Conservation (phyloP, 2,888 invertebrate genomes). For the Biston betularia region DNA sequence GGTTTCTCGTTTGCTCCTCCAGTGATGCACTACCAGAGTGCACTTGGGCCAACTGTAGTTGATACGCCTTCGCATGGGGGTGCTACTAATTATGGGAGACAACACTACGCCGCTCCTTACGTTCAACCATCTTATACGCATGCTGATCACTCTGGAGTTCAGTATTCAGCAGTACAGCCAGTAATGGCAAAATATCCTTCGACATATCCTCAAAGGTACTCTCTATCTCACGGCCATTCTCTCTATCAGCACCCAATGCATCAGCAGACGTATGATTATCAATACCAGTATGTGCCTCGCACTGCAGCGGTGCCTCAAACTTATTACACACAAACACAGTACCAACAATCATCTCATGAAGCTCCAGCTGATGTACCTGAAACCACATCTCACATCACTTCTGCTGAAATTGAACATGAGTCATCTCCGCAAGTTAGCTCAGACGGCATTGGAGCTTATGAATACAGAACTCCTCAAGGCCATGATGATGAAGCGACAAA, state of each 20-base stretch:
- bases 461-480: conserved; percentile 34
- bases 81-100: conserved; percentile 58
- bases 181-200: conserved; percentile 80
- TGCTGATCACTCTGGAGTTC: conserved; percentile 76
- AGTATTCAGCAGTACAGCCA: conserved; percentile 81
- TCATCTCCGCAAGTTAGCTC: conserved; percentile 52
- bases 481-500: conserved; percentile 51
- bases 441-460: conserved; percentile 34
- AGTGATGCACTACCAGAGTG: conserved; percentile 68
- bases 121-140: conserved; percentile 77
- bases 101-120: conserved; percentile 74
- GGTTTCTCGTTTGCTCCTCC: conserved; percentile 75
- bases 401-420: conserved; percentile 57
- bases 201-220: conserved; percentile 65
- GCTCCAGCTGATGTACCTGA: conserved; percentile 44
- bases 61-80: conserved; percentile 48
- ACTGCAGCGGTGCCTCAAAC: conserved; percentile 57
- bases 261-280: conserved; percentile 71
- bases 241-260: conserved; percentile 65
- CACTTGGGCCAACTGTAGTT: conserved; percentile 50
- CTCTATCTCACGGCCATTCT: conserved; percentile 63
- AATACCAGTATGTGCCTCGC: conserved; percentile 69
- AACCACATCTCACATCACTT: conserved; percentile 47
- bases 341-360: conserved; percentile 61
- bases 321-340: conserved; percentile 68